Conservation (phyloP, 30 jellyfish, hydroid and myxozoan genomes). For the Turritopsis dohrnii region DNA sequence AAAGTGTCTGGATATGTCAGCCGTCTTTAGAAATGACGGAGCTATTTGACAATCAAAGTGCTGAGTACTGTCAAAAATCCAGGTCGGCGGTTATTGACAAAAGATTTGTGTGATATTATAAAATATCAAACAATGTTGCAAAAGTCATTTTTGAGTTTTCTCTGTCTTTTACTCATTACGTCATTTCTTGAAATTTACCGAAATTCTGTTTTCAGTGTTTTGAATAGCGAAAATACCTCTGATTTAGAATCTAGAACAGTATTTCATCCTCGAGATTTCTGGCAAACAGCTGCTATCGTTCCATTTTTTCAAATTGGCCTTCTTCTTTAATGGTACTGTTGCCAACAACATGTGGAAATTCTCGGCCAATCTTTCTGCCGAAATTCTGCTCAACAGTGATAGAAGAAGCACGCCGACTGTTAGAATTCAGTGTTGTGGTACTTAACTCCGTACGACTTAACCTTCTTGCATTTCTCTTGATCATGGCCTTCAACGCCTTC, state of each 20-base stretch:
- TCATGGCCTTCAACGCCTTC: conserved; percentile 11
- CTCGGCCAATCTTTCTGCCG: not conserved
- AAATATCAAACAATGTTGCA: too few species aligned
- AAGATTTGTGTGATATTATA: too few species aligned
- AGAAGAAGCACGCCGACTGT: conserved; percentile 3
- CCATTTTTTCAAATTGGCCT: not conserved
- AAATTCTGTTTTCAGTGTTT: too few species aligned
- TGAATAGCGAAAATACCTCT: too few species aligned
- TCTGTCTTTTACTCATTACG: too few species aligned
- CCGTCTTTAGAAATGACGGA: not conserved
- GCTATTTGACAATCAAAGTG: not conserved
- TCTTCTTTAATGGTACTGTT: not conserved
- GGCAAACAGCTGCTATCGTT: not conserved
- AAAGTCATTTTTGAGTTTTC: too few species aligned
- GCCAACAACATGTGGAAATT: not conserved
- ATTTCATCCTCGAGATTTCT: too few species aligned
- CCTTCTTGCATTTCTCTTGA: conserved; percentile 12
- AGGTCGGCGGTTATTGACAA: too few species aligned
- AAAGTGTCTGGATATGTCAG: not conserved
- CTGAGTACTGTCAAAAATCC: not conserved
- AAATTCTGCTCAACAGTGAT: not conserved
- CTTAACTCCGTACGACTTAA: conserved; percentile 13
- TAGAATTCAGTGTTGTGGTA: conserved; percentile 1
- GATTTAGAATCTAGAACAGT: too few species aligned
- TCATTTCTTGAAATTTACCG: too few species aligned